Evolutionary conservation across 1,140 invertebrate genomes (phyloP), one percentile per base, ranked within the genome.

Genomic region (Pseudachorutes palmiensis): DNA sequence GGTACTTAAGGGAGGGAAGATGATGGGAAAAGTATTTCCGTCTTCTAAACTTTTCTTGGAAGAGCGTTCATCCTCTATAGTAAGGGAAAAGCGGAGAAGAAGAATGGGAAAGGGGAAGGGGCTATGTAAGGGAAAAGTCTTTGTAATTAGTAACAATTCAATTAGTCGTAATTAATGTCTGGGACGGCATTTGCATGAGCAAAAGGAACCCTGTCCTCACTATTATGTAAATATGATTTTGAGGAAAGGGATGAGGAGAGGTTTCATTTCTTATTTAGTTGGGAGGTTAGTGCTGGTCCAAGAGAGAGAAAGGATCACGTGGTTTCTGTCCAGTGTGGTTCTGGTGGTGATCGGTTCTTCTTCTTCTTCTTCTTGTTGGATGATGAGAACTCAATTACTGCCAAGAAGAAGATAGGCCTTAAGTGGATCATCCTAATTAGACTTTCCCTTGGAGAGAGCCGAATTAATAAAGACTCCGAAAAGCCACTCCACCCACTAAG

Each of bases 81-180:
- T 32, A 33, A 41, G 3, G 33, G 36, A 48, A 36, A 26, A 63
- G 48, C 2, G 59, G 29, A 2, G 57, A 63, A 64, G 32, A 19
- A 64, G 26, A 67, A 19, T 41, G 24, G 28, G 55, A 26, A 26
- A 29, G n/a, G 63, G 5, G 45, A 5, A 41, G 22, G 48, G 45
- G 22, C 9, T 14, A 41, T 55, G 58, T 45, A 59, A 63, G 65
- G 67, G 70, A 72, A 69, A 72, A 72, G 70, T 68, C 68, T 65
- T n/a, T 72, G 71, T 73, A 73, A 73, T 73, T 73, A 73, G 72
- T 68, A 72, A 73, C 69, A 73, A 73, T 73, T 73, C 72, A 73
- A 73, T 73, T 73, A 70, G 69, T 69, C 55, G 64, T 73, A 73
- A 73, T 70, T 73, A 73, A 73, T 70, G 72, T 73, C 69, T 68